Percentiles rank a stretch among this genome's conserved stretches.
These are phyloP conservation scores for Acrocera orbiculus DNA, from an alignment of 2,888 invertebrate species.

Conservation along the genomic window DNA sequence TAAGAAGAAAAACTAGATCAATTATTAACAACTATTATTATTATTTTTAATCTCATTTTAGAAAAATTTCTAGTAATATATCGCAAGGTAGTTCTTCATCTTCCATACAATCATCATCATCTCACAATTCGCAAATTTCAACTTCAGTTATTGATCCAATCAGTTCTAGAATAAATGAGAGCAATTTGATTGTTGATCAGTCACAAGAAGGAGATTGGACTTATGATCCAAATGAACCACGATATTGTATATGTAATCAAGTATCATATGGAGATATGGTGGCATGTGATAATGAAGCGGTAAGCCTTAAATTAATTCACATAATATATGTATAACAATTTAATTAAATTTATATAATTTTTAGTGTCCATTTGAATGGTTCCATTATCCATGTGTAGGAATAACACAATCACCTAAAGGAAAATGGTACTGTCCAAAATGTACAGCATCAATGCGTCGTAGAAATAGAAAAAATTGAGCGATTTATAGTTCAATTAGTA, in stretches of 20 bases:
- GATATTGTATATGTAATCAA: conserved; percentile 93
- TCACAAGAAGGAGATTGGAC: conserved; percentile 65
- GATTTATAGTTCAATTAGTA: no score
- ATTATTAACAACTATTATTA: no score
- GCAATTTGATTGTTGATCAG: conserved; percentile 26
- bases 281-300: conserved; percentile 94
- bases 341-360: conserved; percentile 15
- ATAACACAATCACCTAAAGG: conserved; percentile 92
- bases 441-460: conserved; percentile 72
- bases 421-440: conserved; percentile 98
- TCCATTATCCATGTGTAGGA: conserved; percentile 96
- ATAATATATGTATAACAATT: conserved; percentile 5
- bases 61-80: conserved; percentile 22
- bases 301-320: conserved; percentile 36
- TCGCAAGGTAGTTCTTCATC: conserved; percentile 18
- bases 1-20: no score
- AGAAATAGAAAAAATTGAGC: conserved; percentile 61
- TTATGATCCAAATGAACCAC: conserved; percentile 89
- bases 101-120: conserved; percentile 22
- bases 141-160: conserved; percentile 15
- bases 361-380: conserved; percentile 97
- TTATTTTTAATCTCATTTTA: conserved; percentile 11
- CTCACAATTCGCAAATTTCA: conserved; percentile 15
- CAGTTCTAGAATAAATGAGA: conserved; percentile 18
- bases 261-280: conserved; percentile 98